phyloP scores from a whole-genome alignment of 2,797 vertebrate genomes.

The Oreochromis grahami region DNA sequence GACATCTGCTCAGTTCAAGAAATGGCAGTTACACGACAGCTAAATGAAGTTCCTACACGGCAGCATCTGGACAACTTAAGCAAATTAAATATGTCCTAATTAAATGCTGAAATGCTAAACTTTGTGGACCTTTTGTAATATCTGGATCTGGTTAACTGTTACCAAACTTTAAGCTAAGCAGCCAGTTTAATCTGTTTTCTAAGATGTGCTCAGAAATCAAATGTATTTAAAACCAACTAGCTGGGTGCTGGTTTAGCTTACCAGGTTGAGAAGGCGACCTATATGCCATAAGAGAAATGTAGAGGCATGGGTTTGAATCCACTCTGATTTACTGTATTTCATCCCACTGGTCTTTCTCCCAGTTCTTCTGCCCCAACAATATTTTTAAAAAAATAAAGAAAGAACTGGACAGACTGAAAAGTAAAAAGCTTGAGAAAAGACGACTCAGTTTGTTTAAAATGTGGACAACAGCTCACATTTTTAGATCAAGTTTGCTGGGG shows the following conservation, averaged over 20 bases:
- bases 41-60: not conserved
- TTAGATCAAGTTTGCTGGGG: not conserved
- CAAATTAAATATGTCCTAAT: not conserved
- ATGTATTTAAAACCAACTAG: not conserved
- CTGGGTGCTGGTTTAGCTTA: not conserved
- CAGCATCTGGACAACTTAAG: not conserved
- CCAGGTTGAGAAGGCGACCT: rapidly evolving
- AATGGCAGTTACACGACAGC: not conserved
- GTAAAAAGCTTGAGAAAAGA: not conserved
- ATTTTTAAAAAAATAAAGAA: not conserved
- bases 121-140: not conserved
- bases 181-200: not conserved
- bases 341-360: not conserved
- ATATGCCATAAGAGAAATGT: rapidly evolving
- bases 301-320: not conserved
- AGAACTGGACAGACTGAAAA: not conserved
- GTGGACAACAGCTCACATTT: not conserved
- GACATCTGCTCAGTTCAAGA: not conserved
- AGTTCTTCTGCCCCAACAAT: not conserved
- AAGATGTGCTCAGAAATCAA: not conserved
- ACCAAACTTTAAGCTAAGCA: not conserved
- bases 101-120: not conserved
- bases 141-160: not conserved
- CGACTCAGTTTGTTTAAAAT: not conserved
- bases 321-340: not conserved